Evolutionary conservation across 2,113 vertebrate species (phyloP), one percentile per base, ranked within the genome.

Genomic region (Erythrocercus mccallii): DNA sequence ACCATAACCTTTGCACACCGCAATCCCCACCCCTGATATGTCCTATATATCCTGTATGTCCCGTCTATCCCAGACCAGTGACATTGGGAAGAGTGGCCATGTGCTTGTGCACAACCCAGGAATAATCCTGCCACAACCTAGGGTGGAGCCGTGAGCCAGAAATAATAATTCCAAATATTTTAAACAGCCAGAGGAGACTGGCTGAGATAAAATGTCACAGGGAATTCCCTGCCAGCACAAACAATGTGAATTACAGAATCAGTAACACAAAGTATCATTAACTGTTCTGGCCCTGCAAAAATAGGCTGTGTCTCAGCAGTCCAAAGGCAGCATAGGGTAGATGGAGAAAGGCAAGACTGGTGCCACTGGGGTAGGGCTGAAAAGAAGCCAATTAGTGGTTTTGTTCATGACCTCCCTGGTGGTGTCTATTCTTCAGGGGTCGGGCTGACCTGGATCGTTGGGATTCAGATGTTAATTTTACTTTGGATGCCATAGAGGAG

Each of bases 161-260:
- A 97, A 97, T 65, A 95, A 94, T 84, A 95, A 88, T 94, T 96
- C 68, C 86, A 90, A 88, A 88, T 88, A 96, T 95, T 96, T 97
- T 88, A 94, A 97, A 86, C 88, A 85, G 96, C 74, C 76, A 53
- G 91, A 89, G 81, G 84, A 95, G 82, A 58, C 80, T 83, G 82
- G 51, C 60, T 95, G 96, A 96, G 94, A 95, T 92, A 94, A 97
- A 98, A 94, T 56, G 18, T 91, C 23, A 24, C 3, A 0, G 61
- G 53, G 73, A 81, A 93, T 86, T 72, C 87, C 84, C 94, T 92
- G 85, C 93, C 93, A 97, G 96, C 40, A 89, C 77, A 93, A 97
- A 94, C 91, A 92, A 86, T 62, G 83, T 12, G 73, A 94, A 94
- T 94, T 95, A 94, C 93, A 95, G 95, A 97, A 97, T 96, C 90